These are phyloP conservation scores for Leptinotarsa haldemani DNA, from an alignment of 2,888 invertebrate genomes.

Conservation along the genomic window DNA sequence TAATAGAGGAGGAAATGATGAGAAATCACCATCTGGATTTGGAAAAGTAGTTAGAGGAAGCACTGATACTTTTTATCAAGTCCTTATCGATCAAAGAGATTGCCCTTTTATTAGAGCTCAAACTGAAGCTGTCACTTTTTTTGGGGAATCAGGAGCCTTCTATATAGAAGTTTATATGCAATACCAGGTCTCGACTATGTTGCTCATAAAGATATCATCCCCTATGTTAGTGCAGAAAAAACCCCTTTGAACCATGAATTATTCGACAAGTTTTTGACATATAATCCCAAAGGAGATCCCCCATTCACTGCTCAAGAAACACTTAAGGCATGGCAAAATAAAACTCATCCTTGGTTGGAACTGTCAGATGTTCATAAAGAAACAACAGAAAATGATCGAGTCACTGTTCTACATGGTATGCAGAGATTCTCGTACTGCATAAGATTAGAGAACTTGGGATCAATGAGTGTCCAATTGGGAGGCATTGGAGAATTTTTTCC, in stretches of 20 bases:
- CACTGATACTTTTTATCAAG: slow-evolving; percentile 97
- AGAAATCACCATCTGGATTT: slow-evolving; percentile 65
- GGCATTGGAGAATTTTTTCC: slow-evolving; percentile 99
- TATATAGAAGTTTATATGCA: slow-evolving; percentile 92
- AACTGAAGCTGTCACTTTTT: slow-evolving; percentile 96
- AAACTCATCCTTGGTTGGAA: slow-evolving; percentile 97
- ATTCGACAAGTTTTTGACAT: slow-evolving; percentile 93
- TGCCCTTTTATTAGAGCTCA: slow-evolving; percentile 98
- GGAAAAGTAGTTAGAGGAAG: slow-evolving; percentile 90
- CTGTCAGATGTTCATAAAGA: slow-evolving; percentile 97
- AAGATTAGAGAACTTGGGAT: slow-evolving; percentile 92
- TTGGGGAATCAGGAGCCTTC: slow-evolving; percentile 96
- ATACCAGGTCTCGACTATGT: slow-evolving; percentile 98
- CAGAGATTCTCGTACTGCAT: slow-evolving; percentile 96
- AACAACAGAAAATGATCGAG: slow-evolving; percentile 94
- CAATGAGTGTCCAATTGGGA: slow-evolving; percentile 91
- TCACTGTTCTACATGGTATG: slow-evolving; percentile 99
- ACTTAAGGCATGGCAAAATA: slow-evolving; percentile 94
- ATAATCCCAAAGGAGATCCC: slow-evolving; percentile 86
- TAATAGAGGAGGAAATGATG: slow-evolving; percentile 60
- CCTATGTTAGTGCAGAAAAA: slow-evolving; percentile 89
- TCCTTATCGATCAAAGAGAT: slow-evolving; percentile 95
- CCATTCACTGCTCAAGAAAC: slow-evolving; percentile 91
- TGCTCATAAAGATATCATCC: slow-evolving; percentile 96
- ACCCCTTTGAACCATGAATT: slow-evolving; percentile 94